These are phyloP conservation scores for Epinotia bilunana DNA, from an alignment of 2,888 invertebrate species.

Conservation along the genomic window DNA sequence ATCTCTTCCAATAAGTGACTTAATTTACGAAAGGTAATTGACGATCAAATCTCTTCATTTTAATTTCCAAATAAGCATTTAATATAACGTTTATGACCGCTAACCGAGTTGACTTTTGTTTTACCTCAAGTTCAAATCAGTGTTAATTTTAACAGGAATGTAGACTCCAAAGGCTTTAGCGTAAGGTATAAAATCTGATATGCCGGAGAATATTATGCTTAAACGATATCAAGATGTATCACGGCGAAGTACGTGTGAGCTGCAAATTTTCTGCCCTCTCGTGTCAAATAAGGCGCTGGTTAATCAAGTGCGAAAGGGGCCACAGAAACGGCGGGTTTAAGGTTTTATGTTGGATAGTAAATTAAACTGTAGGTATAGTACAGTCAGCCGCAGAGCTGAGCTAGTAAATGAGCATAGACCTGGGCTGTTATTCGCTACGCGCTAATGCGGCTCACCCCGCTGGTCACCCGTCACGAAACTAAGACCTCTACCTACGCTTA, in stretches of 20 bases:
- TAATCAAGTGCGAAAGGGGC: slow-evolving; percentile 36
- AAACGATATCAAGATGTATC: slow-evolving; percentile 26
- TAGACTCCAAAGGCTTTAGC: not conserved
- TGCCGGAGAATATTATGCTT: not conserved
- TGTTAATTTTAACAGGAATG: not conserved
- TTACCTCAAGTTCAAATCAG: not conserved
- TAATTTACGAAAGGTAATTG: not conserved
- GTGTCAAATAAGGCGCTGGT: slow-evolving; percentile 33
- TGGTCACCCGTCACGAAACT: too few species aligned
- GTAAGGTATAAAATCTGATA: not conserved
- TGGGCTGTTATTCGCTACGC: too few species aligned
- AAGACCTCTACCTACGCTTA: too few species aligned
- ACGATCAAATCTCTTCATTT: slow-evolving; percentile 22
- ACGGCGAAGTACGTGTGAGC: slow-evolving; percentile 8
- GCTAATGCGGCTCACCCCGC: too few species aligned
- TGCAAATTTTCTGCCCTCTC: slow-evolving; percentile 25
- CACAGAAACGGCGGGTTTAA: not conserved
- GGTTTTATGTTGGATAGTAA: not conserved
- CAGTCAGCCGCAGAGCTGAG: too few species aligned
- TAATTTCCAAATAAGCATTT: slow-evolving; percentile 14
- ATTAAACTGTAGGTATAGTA: too few species aligned
- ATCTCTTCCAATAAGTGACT: slow-evolving; percentile 11
- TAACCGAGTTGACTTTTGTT: slow-evolving; percentile 22
- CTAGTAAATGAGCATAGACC: too few species aligned
- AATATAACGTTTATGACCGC: slow-evolving; percentile 22